Evolutionary conservation across 2,797 vertebrate species (phyloP), one percentile per base, ranked within the genome.

Genomic region (Alcedo quadribrachys): DNA sequence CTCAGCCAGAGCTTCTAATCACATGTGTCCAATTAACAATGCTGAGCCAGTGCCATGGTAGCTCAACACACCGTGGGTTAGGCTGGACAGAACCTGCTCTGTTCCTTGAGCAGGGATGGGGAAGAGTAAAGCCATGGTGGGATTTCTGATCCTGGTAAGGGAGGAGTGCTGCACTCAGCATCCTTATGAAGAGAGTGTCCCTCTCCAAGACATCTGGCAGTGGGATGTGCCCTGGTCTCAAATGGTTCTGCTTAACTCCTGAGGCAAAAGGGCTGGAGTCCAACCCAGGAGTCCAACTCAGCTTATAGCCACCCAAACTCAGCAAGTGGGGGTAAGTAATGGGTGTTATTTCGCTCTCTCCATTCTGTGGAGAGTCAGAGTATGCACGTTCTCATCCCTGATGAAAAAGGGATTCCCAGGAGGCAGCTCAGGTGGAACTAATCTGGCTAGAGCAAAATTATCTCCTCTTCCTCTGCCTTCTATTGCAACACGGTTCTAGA

Each of bases 1-100:
- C 81, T 92, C 91, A 96, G 96, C 93, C 96, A 95, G 63, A 86
- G 55, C 93, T 92, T 80, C 85, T 92, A 65, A 95, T 89, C 79
- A 74, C 57, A 8, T 57, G 22, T 95, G 90, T 82, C 86, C 93
- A 86, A 88, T 75, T 82, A 93, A 83, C 73, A 63, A 66, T 17
- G 15, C 81, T 62, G 48, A 70, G 57, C 30, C 63, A 30, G 45
- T 19, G 55, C 48, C 9, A 1, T 70, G 43, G 45, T 69, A 40
- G 48, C 13, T 69, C 67, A 42, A 30, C 32, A 13, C 15, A 9
- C 40, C 5, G 0, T 9, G 70, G 75, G 28, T 53, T 40, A 67
- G 45, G 32, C 67, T 21, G 15, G 5, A 19, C 68, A 92, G 87
- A 87, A 54, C 57, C 65, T 71, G 51, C 45, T 66, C 37, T 4